Conservation (phyloP, 2,888 invertebrate species). For the Acronicta alni region DNA sequence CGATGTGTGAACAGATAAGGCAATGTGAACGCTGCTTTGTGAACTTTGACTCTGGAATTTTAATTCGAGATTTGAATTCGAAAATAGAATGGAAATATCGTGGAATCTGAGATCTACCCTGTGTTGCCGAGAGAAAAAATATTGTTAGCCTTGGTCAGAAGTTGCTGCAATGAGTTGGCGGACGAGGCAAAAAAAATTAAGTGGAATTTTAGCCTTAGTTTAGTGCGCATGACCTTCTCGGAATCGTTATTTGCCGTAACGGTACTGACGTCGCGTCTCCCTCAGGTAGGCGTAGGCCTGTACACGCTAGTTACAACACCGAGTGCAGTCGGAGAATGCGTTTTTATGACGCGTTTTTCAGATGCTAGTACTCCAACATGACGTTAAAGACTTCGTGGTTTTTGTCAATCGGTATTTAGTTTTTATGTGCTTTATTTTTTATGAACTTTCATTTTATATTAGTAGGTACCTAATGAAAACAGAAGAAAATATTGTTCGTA, state of each 20-base stretch:
- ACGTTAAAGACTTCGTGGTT: conserved; percentile 26
- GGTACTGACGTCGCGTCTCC: conserved; percentile 74
- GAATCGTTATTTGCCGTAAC: conserved; percentile 84
- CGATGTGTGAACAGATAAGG: conserved; percentile 54
- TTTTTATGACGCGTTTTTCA: conserved; percentile 49
- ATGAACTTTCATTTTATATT: conserved; percentile 5
- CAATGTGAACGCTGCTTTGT: conserved; percentile 43
- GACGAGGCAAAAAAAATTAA: conserved; percentile 76
- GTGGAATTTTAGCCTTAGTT: conserved; percentile 80
- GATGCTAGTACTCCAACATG: conserved; percentile 25
- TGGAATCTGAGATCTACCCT: conserved; percentile 9
- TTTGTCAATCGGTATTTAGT: conserved; percentile 32
- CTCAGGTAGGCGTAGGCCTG: conserved; percentile 81
- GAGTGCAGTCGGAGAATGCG: conserved; percentile 37
- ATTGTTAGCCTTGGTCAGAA: conserved; percentile 57
- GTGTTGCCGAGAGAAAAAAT: conserved; percentile 44
- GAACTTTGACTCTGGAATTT: conserved; percentile 69
- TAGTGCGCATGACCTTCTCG: conserved; percentile 86
- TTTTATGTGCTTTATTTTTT: conserved; percentile 11
- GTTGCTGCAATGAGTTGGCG: conserved; percentile 59
- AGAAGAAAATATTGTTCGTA: neutral
- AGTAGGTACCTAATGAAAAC: neutral
- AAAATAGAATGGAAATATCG: conserved; percentile 26
- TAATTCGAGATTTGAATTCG: conserved; percentile 47
- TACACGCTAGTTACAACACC: conserved; percentile 48